Evolutionary conservation across 2,113 vertebrate species (phyloP), one percentile per base, ranked within the genome.

Genomic region (Lepisosteus osseus): DNA sequence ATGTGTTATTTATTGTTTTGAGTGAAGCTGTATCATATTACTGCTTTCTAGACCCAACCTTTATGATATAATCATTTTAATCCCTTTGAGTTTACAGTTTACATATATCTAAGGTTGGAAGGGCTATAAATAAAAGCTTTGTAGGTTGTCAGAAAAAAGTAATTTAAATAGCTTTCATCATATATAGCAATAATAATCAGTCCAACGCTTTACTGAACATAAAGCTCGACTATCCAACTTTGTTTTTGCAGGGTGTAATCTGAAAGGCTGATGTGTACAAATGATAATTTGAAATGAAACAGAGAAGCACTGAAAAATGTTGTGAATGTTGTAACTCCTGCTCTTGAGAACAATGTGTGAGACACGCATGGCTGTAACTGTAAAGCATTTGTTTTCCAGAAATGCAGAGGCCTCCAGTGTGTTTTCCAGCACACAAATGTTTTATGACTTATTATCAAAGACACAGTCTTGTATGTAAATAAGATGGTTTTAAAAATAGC

Each of bases 81-180:
- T 15, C 2, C 57, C 12, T 59, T 14, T 3, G 13, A 4, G 29
- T 29, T 29, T 29, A 15, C n/a, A 15, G 57, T 15, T 59, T 59
- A n/a, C 57, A 14, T 11, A n/a, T 59, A 6, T 14, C 4, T 13
- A 1, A 51, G 47, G 57, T 13, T 59, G n/a, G 5, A 59, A 59
- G 57, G 57, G 57, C 12, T 59, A 14, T 59, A 59, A 59, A 59
- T 59, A n/a, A 59, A 59, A 59, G 57, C 57, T n/a, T 59, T n/a
- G 13, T 59, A 59, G 54, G 57, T 59, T 5, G 47, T 51, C 2
- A 51, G 47, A 59, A 59, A 59, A 59, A 13, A 59, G 29, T 6
- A 59, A 59, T 59, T n/a, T 51, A 1, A 6, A 51, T 51, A 51
- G 9, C 47, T 6, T 6, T 51, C 47, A 51, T 5, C 47, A 51